A percentile compares a stretch with the other conserved stretches of the same genome.
Conservation (phyloP, 2,797 vertebrate species). For the Platyrinchus mystaceus region DNA sequence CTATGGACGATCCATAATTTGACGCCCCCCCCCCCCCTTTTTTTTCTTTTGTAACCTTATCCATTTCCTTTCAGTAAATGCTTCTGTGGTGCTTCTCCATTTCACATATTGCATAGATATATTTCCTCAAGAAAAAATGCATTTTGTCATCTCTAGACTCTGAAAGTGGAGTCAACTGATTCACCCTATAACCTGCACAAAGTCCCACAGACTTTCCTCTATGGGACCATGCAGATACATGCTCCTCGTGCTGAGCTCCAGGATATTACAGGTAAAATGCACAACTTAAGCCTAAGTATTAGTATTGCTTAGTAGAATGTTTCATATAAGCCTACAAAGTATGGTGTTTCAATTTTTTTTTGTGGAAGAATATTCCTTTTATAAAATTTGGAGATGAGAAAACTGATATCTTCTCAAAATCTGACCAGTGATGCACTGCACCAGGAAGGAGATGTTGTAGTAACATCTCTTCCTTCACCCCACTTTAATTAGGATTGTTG, state of each 20-base stretch:
- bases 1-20: not conserved
- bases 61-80: not conserved
- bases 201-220: not conserved
- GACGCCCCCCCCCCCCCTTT: no score
- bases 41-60: not conserved
- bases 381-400: not conserved
- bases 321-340: not conserved
- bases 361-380: not conserved
- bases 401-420: not conserved
- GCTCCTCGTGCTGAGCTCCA: not conserved
- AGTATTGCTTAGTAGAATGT: not conserved
- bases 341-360: not conserved
- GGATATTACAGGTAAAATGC: not conserved
- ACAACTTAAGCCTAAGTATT: not conserved
- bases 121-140: not conserved
- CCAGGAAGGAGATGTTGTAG: not conserved
- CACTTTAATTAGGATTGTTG: not conserved
- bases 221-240: not conserved
- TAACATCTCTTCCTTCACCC: rapidly evolving
- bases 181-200: not conserved
- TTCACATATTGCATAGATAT: not conserved
- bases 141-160: not conserved
- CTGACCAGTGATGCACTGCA: not conserved
- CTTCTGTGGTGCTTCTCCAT: not conserved
- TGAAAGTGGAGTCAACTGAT: not conserved